A percentile compares a stretch with the other conserved stretches of the same genome.
These are phyloP conservation scores for Rana temporaria DNA, from an alignment of 2,113 vertebrate species.

Conservation along the genomic window DNA sequence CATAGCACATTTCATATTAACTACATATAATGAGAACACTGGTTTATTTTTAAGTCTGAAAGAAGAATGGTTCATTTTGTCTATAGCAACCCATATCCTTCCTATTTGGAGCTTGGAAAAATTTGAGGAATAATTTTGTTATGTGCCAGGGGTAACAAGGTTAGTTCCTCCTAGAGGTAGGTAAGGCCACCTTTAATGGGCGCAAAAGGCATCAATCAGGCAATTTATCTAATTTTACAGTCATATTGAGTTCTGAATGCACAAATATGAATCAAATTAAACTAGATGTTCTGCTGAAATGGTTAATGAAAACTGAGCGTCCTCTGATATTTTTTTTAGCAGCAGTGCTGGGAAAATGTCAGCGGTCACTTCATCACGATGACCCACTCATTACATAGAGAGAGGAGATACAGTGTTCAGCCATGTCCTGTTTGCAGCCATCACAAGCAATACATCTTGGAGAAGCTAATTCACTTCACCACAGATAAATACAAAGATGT, in stretches of 20 bases:
- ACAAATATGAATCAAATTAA: neutral
- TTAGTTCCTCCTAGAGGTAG: too few species aligned
- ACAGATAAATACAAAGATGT: conserved; percentile 50
- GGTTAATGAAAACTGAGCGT: conserved; percentile 7
- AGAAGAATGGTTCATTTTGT: too few species aligned
- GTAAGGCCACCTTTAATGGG: too few species aligned
- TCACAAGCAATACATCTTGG: conserved; percentile 46
- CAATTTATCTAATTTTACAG: too few species aligned
- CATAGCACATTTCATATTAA: neutral
- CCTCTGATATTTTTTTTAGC: conserved; percentile 9
- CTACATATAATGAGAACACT: too few species aligned
- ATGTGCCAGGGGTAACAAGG: too few species aligned
- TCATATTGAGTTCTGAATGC: neutral
- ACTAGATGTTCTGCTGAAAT: neutral
- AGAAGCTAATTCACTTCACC: conserved; percentile 41
- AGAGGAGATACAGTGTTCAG: conserved; percentile 57
- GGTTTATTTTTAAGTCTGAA: too few species aligned
- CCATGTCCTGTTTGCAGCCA: conserved; percentile 48
- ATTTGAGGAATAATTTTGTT: too few species aligned
- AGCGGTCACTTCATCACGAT: conserved; percentile 62
- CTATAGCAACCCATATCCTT: too few species aligned
- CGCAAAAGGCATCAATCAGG: too few species aligned
- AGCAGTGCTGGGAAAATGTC: conserved; percentile 39
- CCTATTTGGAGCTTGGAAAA: too few species aligned
- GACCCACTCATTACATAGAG: conserved; percentile 59